Evolutionary conservation across 2,113 vertebrate species (phyloP).

Genomic region (Pycnonotus jocosus): DNA sequence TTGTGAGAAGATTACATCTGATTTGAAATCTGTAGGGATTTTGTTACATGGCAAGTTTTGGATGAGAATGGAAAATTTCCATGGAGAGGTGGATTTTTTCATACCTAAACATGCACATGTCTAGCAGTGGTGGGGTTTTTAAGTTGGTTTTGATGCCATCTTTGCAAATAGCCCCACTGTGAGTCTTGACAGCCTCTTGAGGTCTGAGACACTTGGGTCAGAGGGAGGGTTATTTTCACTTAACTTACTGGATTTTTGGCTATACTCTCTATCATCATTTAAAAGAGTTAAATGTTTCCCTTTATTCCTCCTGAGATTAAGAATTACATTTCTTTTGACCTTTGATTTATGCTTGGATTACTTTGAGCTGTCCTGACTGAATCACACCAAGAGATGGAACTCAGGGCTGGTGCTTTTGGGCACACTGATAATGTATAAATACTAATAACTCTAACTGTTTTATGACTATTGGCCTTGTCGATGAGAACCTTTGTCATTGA

Average conservation of each 20-base stretch:
- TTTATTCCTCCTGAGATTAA: not conserved
- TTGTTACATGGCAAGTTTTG: not conserved
- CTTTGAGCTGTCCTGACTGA: not conserved
- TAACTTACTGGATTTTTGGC: not conserved
- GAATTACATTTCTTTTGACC: not conserved
- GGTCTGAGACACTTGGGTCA: not conserved
- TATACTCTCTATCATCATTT: not conserved
- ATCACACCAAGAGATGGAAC: not conserved
- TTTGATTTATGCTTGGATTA: not conserved
- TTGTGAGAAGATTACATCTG: not conserved
- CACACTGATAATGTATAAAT: not conserved
- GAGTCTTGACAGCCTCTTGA: not conserved
- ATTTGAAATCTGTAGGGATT: not conserved
- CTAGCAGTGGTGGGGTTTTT: not conserved
- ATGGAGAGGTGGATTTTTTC: not conserved
- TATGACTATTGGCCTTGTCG: not conserved
- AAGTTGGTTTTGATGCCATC: not conserved
- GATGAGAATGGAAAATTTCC: not conserved
- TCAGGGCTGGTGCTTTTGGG: not conserved
- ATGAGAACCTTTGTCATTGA: not conserved
- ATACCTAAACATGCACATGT: not conserved
- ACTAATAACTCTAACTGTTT: not conserved
- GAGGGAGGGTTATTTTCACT: not conserved
- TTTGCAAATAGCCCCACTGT: not conserved
- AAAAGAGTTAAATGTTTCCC: not conserved